A percentile compares a stretch with the other conserved stretches of the same genome.
Conservation (phyloP, 2,113 vertebrate species). For the Anhinga rufa region DNA sequence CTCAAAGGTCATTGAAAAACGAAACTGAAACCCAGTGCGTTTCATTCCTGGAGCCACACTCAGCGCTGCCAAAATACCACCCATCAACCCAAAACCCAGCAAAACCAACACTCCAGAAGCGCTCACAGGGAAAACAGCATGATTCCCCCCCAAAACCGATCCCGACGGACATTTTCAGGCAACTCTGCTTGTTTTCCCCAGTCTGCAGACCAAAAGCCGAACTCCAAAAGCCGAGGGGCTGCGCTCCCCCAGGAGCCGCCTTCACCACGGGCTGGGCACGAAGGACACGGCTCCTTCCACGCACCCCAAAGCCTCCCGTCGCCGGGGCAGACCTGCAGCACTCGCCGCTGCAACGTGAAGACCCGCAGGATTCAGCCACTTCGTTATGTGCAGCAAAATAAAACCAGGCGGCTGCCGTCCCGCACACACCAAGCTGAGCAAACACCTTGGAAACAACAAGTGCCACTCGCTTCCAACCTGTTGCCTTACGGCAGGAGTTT, state of each 20-base stretch:
- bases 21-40: neutral
- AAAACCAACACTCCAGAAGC: fast-evolving
- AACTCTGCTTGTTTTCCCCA: neutral
- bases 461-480: neutral
- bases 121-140: fast-evolving
- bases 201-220: neutral
- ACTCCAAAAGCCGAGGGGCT: no score
- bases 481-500: neutral
- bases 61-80: neutral
- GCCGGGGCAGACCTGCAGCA: neutral
- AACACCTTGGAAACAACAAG: neutral
- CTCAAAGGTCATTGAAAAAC: neutral
- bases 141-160: fast-evolving
- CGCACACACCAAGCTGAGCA: neutral
- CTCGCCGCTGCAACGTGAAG: neutral
- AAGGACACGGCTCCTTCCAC: neutral
- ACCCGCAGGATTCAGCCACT: neutral
- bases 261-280: neutral
- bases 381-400: neutral
- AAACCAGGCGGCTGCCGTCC: neutral
- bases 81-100: neutral
- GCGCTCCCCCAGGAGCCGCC: fast-evolving
- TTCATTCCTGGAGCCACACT: neutral
- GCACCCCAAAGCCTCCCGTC: neutral
- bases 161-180: neutral